A percentile compares a stretch with the other conserved stretches of the same genome.
Conservation (phyloP, 2,888 invertebrate genomes). For the Tinea pellionella region DNA sequence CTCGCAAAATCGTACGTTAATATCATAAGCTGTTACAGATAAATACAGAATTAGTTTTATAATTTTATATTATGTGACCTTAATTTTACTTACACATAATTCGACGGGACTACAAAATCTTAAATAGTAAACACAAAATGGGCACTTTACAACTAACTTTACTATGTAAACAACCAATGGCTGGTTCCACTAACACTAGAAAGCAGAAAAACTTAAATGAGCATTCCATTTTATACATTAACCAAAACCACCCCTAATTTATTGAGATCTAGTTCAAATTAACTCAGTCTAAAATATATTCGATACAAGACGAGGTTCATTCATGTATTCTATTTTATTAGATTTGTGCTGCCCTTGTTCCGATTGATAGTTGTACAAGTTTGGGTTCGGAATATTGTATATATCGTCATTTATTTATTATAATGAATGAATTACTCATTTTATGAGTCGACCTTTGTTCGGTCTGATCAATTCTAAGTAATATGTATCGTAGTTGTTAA, state of each 20-base stretch:
- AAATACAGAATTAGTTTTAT: not conserved
- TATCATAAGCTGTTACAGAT: not conserved
- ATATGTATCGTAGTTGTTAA: too few relatives aligned
- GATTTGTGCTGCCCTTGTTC: too few relatives aligned
- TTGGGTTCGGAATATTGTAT: too few relatives aligned
- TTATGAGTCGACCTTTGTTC: too few relatives aligned
- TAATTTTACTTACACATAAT: not conserved
- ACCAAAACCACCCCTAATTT: not conserved
- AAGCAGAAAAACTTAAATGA: not conserved
- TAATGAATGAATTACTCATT: too few relatives aligned
- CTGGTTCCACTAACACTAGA: not conserved
- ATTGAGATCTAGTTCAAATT: not conserved
- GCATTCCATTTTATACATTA: not conserved
- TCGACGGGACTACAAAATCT: not conserved
- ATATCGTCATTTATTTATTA: too few relatives aligned
- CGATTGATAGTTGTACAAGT: too few relatives aligned
- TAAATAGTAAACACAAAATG: not conserved
- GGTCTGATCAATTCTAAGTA: too few relatives aligned
- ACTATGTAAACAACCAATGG: not conserved
- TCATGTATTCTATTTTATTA: too few relatives aligned
- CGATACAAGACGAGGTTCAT: too few relatives aligned
- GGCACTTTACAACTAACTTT: not conserved
- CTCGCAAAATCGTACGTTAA: not conserved
- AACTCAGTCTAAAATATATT: not conserved
- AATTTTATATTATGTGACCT: not conserved